phyloP scores from a whole-genome alignment of 2,797 vertebrate genomes.

The Tragelaphus eurycerus region DNA sequence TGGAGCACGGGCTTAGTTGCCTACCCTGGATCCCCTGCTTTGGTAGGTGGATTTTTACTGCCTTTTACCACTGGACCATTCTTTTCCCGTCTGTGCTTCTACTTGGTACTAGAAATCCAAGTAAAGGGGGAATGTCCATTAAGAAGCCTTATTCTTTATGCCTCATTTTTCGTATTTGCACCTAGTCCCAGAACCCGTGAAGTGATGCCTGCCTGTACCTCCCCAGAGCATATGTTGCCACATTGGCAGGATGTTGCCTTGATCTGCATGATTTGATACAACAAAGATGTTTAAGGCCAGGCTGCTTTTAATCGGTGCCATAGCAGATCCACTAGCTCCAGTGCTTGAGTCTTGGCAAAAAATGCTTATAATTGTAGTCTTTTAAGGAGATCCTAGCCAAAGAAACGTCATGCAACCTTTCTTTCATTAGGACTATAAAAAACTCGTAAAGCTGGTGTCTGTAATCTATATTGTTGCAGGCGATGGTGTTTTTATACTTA shows the following conservation, averaged over 20 bases:
- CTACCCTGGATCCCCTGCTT: not conserved
- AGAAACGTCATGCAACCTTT: slow-evolving; percentile 61
- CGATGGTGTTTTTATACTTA: slow-evolving; percentile 79
- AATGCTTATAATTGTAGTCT: slow-evolving; percentile 76
- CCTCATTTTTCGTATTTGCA: slow-evolving; percentile 74
- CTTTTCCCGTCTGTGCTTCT: not conserved
- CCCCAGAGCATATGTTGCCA: slow-evolving; percentile 71
- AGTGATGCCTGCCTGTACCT: slow-evolving; percentile 59
- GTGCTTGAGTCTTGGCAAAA: slow-evolving; percentile 73
- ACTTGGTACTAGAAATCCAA: slow-evolving; percentile 11
- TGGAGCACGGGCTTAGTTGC: not conserved
- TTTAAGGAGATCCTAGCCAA: slow-evolving; percentile 72
- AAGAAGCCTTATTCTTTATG: slow-evolving; percentile 59
- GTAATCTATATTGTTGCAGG: slow-evolving; percentile 83
- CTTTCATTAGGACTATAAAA: slow-evolving; percentile 73
- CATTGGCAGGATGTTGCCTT: slow-evolving; percentile 66
- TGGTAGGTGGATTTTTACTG: not conserved
- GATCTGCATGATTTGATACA: slow-evolving; percentile 75
- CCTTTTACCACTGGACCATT: not conserved
- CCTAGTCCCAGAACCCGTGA: slow-evolving; percentile 66
- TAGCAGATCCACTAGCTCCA: slow-evolving; percentile 22
- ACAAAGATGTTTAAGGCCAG: slow-evolving; percentile 74
- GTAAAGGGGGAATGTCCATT: slow-evolving; percentile 51
- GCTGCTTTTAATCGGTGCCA: slow-evolving; percentile 75
- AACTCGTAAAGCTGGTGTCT: slow-evolving; percentile 75